Base-by-base conservation (phyloP, 2,888 invertebrate species). In the Tryphoninae sp. region DNA sequence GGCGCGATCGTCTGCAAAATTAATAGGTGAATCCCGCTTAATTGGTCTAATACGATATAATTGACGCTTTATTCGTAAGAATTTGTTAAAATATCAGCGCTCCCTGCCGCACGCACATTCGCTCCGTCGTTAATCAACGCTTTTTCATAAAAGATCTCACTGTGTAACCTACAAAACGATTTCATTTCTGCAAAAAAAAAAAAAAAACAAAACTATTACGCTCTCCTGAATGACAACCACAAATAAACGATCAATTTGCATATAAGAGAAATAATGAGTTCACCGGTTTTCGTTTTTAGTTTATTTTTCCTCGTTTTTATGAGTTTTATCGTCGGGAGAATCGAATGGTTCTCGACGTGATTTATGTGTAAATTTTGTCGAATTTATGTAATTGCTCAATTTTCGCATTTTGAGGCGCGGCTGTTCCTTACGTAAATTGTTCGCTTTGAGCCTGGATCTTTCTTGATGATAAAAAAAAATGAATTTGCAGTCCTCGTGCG, bases 341-440 rank as follows among this genome's bases (percentile, higher is more conserved):
- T 67, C 64, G 55, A 26, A 45, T 53, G 23, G 6, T 55, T 49
- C 22, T 42, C 3, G 13, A 13, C 9, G 53, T 2, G n/a, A 11
- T n/a, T 45, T 49, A 16, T 9, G 2, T 26, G 4, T 11, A 26
- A 33, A 53, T 23, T 26, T n/a, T 33, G 26, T 6, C n/a, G 51
- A n/a, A 22, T 13, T 53, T 1, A 23, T 71, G 8, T 19, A 55
- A 55, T 45, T 22, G n/a, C 4, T 22, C 13, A 1, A 19, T 16
- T 26, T 16, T 4, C 6, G 33, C 8, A 1, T 51, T 53, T 2
- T 9, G 4, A 26, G n/a, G n/a, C 33, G 40, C 11, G 3, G 40
- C 16, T 45, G 11, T 45, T n/a, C 45, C 64, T 67, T 67, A 67
- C 75, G 26, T 26, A 33, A 58, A 49, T 75, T 65, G n/a, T 22